Evolutionary conservation across 1,140 invertebrate species (phyloP).

Genomic region (Phymastichus coffea): DNA sequence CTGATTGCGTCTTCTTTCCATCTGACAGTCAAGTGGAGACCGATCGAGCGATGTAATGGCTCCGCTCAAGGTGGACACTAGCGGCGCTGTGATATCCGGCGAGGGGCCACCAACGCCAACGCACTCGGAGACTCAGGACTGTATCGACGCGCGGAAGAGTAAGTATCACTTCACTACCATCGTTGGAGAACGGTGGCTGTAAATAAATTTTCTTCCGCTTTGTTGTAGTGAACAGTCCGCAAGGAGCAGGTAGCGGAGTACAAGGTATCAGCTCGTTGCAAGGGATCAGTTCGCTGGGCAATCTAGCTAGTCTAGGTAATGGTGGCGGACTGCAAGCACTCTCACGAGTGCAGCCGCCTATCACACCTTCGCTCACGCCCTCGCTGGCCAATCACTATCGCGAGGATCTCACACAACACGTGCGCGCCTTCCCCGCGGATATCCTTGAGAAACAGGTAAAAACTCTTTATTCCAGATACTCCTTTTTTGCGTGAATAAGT

Average conservation of each 20-base stretch:
- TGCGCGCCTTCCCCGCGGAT: conserved; percentile 89
- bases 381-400: conserved; percentile 90
- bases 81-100: conserved; percentile 53
- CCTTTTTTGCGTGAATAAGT: background rate
- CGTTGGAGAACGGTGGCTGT: no score
- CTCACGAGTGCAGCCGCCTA: conserved; percentile 53
- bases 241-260: conserved; percentile 48
- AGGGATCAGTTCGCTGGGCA: conserved; percentile 53
- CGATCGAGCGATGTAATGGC: conserved; percentile 54
- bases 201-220: background rate
- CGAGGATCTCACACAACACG: conserved; percentile 87
- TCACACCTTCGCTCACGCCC: conserved; percentile 75
- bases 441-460: conserved; percentile 88
- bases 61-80: conserved; percentile 61
- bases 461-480: background rate
- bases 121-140: conserved; percentile 69
- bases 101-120: conserved; percentile 70
- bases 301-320: conserved; percentile 56
- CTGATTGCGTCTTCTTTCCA: no score
- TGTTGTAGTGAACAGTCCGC: conserved; percentile 54
- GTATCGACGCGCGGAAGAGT: conserved; percentile 62
- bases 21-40: conserved; percentile 50
- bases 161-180: conserved; percentile 37
- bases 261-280: conserved; percentile 59
- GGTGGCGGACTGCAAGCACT: conserved; percentile 55